phyloP scores from a whole-genome alignment of 2,797 vertebrate genomes.

The Strix occidentalis region DNA sequence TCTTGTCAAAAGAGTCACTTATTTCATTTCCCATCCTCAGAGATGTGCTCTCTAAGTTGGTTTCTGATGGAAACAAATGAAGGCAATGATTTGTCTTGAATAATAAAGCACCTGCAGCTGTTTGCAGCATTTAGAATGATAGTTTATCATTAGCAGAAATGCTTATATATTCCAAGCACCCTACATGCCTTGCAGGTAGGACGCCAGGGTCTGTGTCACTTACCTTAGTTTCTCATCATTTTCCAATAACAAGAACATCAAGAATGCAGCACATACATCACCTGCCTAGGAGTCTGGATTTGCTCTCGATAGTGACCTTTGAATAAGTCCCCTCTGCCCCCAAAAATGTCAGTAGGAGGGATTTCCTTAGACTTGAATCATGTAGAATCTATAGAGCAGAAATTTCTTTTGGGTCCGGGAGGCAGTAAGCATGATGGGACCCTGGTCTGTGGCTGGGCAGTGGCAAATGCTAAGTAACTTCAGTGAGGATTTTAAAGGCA shows the following conservation, averaged over 20 bases:
- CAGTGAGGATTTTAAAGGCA: neutral
- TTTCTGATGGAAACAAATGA: slow-evolving; percentile 55
- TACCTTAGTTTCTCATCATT: neutral
- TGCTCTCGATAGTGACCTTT: neutral
- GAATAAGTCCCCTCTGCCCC: neutral
- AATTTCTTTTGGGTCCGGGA: neutral
- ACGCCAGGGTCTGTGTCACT: neutral
- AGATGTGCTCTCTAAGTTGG: neutral
- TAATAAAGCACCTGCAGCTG: slow-evolving; percentile 69
- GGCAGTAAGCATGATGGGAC: neutral
- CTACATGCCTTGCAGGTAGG: slow-evolving; percentile 12
- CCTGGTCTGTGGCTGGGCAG: neutral
- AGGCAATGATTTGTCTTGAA: slow-evolving; percentile 49
- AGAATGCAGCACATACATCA: neutral
- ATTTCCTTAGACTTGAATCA: neutral
- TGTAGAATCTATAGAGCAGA: neutral
- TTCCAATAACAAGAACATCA: slow-evolving; percentile 4
- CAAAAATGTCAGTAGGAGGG: neutral
- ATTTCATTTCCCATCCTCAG: slow-evolving; percentile 44
- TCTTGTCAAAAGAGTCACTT: slow-evolving; percentile 35
- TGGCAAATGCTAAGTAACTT: neutral
- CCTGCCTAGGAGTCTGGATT: neutral
- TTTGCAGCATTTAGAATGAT: slow-evolving; percentile 22
- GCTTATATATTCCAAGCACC: slow-evolving; percentile 28
- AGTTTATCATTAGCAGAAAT: slow-evolving; percentile 24